Evolutionary conservation across 1,140 invertebrate genomes (phyloP).

Genomic region (Dryas iulia): DNA sequence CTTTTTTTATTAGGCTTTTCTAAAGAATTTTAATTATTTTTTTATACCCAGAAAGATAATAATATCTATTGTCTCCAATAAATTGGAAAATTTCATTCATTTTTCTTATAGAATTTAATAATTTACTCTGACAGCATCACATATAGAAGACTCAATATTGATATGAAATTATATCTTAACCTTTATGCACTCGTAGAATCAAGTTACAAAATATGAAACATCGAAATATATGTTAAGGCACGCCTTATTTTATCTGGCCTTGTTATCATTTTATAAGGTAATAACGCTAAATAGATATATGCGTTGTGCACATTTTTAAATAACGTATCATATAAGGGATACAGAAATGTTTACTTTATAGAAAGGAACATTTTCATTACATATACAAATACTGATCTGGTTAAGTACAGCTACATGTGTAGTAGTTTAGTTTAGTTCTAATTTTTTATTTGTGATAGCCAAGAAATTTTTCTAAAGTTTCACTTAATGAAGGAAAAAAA

Average conservation of each 20-base stretch:
- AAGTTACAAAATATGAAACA: constrained; percentile 19
- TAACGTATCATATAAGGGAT: background rate
- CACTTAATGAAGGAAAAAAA: too few species aligned
- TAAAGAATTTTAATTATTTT: too few species aligned
- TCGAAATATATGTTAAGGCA: constrained; percentile 15
- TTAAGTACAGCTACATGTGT: background rate
- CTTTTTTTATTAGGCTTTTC: too few species aligned
- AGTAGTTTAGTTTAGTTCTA: too few species aligned
- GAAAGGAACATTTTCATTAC: background rate
- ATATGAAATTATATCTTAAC: background rate
- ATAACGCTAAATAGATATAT: background rate
- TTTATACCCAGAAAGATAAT: too few species aligned
- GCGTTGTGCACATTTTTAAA: background rate
- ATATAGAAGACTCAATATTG: background rate
- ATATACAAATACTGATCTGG: background rate
- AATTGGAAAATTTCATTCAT: too few species aligned
- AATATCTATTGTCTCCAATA: too few species aligned
- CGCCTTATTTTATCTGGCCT: constrained; percentile 15
- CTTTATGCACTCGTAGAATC: constrained; percentile 5
- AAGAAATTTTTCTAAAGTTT: too few species aligned
- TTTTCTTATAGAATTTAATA: background rate
- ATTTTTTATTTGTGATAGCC: too few species aligned
- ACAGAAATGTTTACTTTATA: background rate
- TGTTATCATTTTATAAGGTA: constrained; percentile 8
- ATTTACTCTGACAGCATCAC: background rate